phyloP scores from a whole-genome alignment of 2,888 invertebrate species.

The Elysia crispata region DNA sequence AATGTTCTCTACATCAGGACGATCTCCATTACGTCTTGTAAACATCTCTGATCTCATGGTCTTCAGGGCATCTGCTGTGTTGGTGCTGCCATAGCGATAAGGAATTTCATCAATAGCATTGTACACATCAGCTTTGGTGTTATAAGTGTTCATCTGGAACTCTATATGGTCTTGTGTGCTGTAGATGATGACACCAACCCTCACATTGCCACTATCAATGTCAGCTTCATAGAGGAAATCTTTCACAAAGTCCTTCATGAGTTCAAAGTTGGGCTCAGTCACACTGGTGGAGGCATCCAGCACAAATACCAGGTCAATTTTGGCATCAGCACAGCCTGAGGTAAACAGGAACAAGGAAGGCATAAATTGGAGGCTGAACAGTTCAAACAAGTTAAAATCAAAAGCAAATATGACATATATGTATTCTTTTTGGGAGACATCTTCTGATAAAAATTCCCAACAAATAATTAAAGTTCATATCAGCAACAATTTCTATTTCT shows the following conservation, averaged over 20 bases:
- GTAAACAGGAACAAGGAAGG: too few species aligned
- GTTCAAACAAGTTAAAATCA: too few species aligned
- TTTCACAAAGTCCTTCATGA: conserved; percentile 69
- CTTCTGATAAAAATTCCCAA: too few species aligned
- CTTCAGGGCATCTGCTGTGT: conserved; percentile 69
- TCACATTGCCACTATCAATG: conserved; percentile 64
- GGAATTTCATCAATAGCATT: conserved; percentile 67
- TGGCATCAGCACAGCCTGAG: conserved; percentile 58
- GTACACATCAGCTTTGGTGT: conserved; percentile 58
- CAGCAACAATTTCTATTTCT: too few species aligned
- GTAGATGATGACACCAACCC: conserved; percentile 69
- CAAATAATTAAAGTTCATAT: too few species aligned
- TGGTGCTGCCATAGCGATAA: conserved; percentile 70
- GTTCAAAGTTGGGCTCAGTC: conserved; percentile 68
- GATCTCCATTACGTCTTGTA: conserved; percentile 65
- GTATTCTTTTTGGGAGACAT: too few species aligned
- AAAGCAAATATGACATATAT: too few species aligned
- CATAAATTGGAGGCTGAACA: too few species aligned
- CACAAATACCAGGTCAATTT: conserved; percentile 71
- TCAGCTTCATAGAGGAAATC: conserved; percentile 65
- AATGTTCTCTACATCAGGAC: conserved; percentile 68
- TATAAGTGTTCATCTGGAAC: conserved; percentile 68
- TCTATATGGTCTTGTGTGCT: conserved; percentile 65
- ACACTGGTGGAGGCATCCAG: conserved; percentile 75
- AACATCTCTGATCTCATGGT: conserved; percentile 67